phyloP scores from a whole-genome alignment of 2,113 vertebrate genomes.

The Pimephales promelas region DNA sequence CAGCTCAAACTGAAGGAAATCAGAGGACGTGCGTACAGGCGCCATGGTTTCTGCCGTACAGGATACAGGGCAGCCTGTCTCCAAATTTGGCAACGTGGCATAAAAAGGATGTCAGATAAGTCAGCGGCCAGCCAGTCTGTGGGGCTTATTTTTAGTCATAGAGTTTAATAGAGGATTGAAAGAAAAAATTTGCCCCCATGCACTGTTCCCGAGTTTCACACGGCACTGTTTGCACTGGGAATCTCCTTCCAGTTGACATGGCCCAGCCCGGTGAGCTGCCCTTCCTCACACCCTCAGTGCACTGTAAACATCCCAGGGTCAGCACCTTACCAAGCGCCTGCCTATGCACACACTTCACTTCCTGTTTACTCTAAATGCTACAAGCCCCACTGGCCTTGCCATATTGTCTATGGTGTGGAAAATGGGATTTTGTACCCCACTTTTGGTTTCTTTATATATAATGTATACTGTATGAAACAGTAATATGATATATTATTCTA shows the following conservation, averaged over 20 bases:
- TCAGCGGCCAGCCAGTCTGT: slow-evolving; percentile 45
- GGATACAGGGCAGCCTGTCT: slow-evolving; percentile 55
- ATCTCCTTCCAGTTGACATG: slow-evolving; percentile 68
- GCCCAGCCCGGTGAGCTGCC: slow-evolving; percentile 59
- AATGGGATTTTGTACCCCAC: background rate
- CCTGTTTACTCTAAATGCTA: slow-evolving; percentile 60
- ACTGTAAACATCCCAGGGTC: slow-evolving; percentile 58
- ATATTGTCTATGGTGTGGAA: background rate
- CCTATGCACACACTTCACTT: slow-evolving; percentile 42
- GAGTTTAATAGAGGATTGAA: slow-evolving; percentile 49
- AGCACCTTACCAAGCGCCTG: slow-evolving; percentile 38
- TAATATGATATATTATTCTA: background rate
- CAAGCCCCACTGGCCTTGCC: slow-evolving; percentile 11
- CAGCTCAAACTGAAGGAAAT: slow-evolving; percentile 46
- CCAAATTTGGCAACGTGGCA: slow-evolving; percentile 68
- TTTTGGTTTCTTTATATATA: background rate
- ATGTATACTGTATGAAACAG: background rate
- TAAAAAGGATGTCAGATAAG: slow-evolving; percentile 69
- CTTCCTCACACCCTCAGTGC: slow-evolving; percentile 49
- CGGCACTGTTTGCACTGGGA: slow-evolving; percentile 66
- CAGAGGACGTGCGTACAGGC: slow-evolving; percentile 33
- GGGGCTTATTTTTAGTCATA: slow-evolving; percentile 68
- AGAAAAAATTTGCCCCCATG: slow-evolving; percentile 58
- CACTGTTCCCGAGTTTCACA: slow-evolving; percentile 44
- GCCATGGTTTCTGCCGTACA: slow-evolving; percentile 51